These are phyloP conservation scores for Phasia obesa DNA, from an alignment of 2,888 invertebrate genomes.

Conservation along the genomic window DNA sequence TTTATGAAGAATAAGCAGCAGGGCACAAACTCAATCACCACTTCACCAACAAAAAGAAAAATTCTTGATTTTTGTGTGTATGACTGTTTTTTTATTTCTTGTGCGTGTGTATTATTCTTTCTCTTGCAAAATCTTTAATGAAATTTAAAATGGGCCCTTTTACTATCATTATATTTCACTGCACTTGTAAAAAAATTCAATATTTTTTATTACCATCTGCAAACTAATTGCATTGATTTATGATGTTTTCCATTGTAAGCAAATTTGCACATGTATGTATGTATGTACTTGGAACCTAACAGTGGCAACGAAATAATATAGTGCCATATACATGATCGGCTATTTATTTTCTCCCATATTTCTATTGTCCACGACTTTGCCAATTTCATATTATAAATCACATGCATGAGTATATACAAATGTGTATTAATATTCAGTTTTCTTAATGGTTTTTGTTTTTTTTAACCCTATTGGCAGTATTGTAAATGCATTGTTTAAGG, in stretches of 20 bases:
- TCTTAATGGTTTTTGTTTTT: constrained; percentile 42
- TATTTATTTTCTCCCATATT: constrained; percentile 12
- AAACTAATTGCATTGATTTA: constrained; percentile 57
- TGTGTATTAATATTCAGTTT: constrained; percentile 33
- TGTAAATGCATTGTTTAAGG: constrained; percentile 39
- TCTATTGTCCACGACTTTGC: constrained; percentile 25
- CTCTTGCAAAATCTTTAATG: constrained; percentile 19
- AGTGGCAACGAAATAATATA: constrained; percentile 31
- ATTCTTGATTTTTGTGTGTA: constrained; percentile 58
- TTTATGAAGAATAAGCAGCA: constrained; percentile 57
- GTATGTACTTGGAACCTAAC: background rate
- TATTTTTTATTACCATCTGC: constrained; percentile 22
- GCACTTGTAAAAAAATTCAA: background rate
- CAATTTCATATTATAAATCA: constrained; percentile 15
- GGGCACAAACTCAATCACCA: constrained; percentile 55
- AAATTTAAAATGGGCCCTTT: background rate
- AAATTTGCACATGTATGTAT: constrained; percentile 1
- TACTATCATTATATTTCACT: background rate
- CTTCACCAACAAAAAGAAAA: constrained; percentile 65
- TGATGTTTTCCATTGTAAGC: constrained; percentile 32
- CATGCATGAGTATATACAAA: constrained; percentile 21
- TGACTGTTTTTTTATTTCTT: constrained; percentile 36
- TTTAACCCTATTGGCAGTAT: constrained; percentile 18
- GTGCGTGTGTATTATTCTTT: constrained; percentile 13
- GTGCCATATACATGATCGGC: constrained; percentile 30